These are phyloP conservation scores for Bovichtus diacanthus DNA, from an alignment of 2,797 vertebrate species.

Conservation along the genomic window DNA sequence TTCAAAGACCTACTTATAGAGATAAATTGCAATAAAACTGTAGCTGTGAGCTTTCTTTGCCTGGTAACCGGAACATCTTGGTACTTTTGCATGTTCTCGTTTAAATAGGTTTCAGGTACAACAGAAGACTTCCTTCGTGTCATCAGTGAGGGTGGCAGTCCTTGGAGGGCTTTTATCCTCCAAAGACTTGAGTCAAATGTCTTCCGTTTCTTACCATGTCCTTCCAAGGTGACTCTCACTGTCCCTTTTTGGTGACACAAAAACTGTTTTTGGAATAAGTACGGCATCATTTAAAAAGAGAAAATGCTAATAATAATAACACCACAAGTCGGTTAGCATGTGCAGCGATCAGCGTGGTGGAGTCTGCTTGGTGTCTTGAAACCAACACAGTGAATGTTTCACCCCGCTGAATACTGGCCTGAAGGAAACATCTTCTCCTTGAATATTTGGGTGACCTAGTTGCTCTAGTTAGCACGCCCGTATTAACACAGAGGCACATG, in stretches of 20 bases:
- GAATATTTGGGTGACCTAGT: constrained; percentile 82
- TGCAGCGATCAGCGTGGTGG: constrained; percentile 15
- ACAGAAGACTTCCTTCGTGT: constrained; percentile 20
- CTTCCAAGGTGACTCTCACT: constrained; percentile 43
- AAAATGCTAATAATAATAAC: not conserved
- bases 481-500: constrained; percentile 50
- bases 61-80: not conserved
- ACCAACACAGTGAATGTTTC: constrained; percentile 78
- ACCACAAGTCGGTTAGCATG: not conserved
- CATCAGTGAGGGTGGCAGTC: constrained; percentile 13
- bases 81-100: constrained; percentile 1
- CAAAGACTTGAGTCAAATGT: constrained; percentile 35
- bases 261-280: not conserved
- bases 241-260: not conserved
- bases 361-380: constrained; percentile 51
- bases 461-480: constrained; percentile 68
- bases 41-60: not conserved
- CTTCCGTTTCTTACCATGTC: constrained; percentile 21
- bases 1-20: not conserved
- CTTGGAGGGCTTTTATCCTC: constrained; percentile 34
- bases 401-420: constrained; percentile 63
- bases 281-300: not conserved
- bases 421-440: constrained; percentile 70
- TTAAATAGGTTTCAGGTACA: constrained; percentile 34
- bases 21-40: not conserved